Evolutionary conservation across 2,797 vertebrate genomes (phyloP).

Genomic region (Orientallactaga sibirica): DNA sequence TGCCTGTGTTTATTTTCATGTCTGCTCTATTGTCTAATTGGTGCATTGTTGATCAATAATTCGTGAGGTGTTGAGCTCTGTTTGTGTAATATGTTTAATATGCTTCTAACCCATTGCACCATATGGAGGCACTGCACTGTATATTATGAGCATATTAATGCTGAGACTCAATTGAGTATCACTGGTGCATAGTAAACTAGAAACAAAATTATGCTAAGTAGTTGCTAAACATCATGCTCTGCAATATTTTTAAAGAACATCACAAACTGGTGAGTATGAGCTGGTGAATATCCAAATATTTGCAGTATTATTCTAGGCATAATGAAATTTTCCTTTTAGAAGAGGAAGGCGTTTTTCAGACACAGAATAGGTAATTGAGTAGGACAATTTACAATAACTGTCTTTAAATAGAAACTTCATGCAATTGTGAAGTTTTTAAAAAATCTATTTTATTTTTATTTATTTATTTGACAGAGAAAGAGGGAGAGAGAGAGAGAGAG

Average conservation of each 20-base stretch:
- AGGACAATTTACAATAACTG: neutral
- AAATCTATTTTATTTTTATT: no score
- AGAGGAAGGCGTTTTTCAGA: constrained; percentile 55
- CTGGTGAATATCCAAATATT: neutral
- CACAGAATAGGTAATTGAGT: constrained; percentile 23
- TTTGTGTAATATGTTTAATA: constrained; percentile 71
- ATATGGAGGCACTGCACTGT: constrained; percentile 38
- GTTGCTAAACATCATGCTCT: neutral
- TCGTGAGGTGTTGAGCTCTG: constrained; percentile 45
- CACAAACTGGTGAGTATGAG: neutral
- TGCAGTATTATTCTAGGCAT: neutral
- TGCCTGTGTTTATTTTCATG: constrained; percentile 61
- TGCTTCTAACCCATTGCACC: constrained; percentile 48
- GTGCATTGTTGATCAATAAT: constrained; percentile 57
- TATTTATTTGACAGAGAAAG: no score
- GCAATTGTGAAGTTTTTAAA: neutral
- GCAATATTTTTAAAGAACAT: constrained; percentile 22
- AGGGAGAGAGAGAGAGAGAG: no score
- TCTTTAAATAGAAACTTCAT: constrained; percentile 49
- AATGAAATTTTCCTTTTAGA: constrained; percentile 57
- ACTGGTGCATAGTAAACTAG: constrained; percentile 65
- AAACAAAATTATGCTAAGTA: constrained; percentile 74
- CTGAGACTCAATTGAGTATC: constrained; percentile 63
- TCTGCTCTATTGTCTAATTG: constrained; percentile 56
- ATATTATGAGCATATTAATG: constrained; percentile 57